These are phyloP conservation scores for Channa argus DNA, from an alignment of 2,113 vertebrate species.

Conservation along the genomic window DNA sequence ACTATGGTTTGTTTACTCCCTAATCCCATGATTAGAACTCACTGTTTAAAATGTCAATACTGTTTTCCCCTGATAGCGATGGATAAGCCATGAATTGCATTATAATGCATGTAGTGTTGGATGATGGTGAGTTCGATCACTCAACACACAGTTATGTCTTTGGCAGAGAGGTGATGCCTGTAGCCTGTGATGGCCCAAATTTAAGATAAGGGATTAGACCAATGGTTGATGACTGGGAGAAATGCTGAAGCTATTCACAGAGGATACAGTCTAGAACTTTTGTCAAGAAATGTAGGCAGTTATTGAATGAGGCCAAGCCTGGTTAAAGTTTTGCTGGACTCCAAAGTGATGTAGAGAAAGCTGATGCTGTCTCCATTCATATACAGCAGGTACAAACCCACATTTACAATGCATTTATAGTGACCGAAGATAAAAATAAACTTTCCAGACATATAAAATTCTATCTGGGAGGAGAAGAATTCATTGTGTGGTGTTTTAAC, in stretches of 20 bases:
- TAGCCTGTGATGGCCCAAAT: slow-evolving; percentile 17
- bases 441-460: too few species aligned
- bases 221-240: not conserved
- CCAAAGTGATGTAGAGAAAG: too few species aligned
- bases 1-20: not conserved
- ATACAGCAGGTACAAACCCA: too few species aligned
- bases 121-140: slow-evolving; percentile 13
- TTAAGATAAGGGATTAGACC: slow-evolving; percentile 40
- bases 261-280: too few species aligned
- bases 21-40: slow-evolving; percentile 31
- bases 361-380: too few species aligned
- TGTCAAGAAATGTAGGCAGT: too few species aligned
- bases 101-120: not conserved
- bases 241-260: not conserved
- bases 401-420: too few species aligned
- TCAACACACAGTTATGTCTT: slow-evolving; percentile 1
- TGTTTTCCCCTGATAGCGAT: slow-evolving; percentile 30
- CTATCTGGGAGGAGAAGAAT: too few species aligned
- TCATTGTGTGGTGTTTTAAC: too few species aligned
- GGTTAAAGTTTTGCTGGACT: too few species aligned
- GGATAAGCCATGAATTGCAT: slow-evolving; percentile 19
- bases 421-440: too few species aligned
- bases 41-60: slow-evolving; percentile 63
- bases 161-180: not conserved
- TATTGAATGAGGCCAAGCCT: too few species aligned